Percentiles rank a stretch among this genome's conserved stretches.
Conservation (phyloP, 2,113 vertebrate genomes). For the Mugil cephalus region DNA sequence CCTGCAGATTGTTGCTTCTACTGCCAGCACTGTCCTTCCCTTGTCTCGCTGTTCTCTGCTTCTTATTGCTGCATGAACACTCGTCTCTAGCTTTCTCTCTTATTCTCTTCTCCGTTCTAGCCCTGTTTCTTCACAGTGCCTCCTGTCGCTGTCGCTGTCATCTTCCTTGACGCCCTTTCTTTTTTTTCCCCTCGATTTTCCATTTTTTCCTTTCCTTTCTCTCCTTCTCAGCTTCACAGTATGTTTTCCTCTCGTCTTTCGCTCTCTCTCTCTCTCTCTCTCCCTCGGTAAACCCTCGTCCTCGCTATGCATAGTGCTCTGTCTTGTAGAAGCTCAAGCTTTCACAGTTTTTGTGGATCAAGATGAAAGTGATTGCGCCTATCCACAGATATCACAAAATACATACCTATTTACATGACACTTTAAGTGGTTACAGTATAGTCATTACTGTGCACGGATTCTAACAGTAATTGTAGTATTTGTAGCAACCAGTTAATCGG, state of each 20-base stretch:
- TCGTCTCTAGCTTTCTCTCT: background rate
- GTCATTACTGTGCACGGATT: constrained; percentile 73
- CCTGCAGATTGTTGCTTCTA: constrained; percentile 64
- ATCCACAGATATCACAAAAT: constrained; percentile 52
- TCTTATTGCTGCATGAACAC: constrained; percentile 62
- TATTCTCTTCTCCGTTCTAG: constrained; percentile 1
- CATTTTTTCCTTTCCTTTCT: background rate
- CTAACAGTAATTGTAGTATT: constrained; percentile 75
- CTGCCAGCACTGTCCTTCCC: constrained; percentile 49
- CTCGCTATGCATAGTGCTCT: constrained; percentile 43
- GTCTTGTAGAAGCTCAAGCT: constrained; percentile 53
- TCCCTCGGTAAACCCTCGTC: background rate
- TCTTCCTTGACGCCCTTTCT: background rate
- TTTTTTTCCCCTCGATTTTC: background rate
- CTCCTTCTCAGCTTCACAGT: constrained; percentile 30
- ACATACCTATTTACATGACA: constrained; percentile 77
- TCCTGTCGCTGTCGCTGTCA: background rate
- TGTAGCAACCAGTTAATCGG: constrained; percentile 70
- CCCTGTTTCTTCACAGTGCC: background rate
- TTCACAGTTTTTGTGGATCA: constrained; percentile 60
- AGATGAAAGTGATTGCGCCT: constrained; percentile 45
- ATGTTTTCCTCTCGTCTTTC: background rate
- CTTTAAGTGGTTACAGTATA: constrained; percentile 78
- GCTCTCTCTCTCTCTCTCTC: background rate
- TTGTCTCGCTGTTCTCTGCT: background rate